phyloP scores from a whole-genome alignment of 2,797 vertebrate genomes.

The Tenualosa ilisha region DNA sequence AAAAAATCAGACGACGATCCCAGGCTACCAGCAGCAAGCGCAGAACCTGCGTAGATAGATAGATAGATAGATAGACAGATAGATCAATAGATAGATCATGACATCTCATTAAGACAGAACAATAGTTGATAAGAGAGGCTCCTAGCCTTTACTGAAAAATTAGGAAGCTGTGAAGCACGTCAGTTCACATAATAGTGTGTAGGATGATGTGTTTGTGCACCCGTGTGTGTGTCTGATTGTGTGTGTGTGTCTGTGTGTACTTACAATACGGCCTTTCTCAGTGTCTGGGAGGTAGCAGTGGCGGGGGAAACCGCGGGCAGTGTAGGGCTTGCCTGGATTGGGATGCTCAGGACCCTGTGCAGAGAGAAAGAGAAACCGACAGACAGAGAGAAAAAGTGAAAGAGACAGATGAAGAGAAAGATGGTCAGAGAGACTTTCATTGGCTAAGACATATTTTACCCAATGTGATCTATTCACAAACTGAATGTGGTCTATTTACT shows the following conservation, averaged over 20 bases:
- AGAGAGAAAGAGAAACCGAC: not conserved
- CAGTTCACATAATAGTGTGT: not conserved
- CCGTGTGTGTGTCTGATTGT: not conserved
- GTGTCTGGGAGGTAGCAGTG: slow-evolving; percentile 96
- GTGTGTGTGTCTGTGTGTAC: slow-evolving; percentile 1
- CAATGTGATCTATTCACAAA: too few species aligned
- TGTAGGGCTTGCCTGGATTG: slow-evolving; percentile 92
- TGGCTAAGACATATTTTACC: not conserved
- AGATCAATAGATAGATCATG: not conserved
- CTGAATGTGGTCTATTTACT: too few species aligned
- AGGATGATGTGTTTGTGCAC: not conserved
- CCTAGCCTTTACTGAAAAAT: not conserved
- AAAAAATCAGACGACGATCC: slow-evolving; percentile 93
- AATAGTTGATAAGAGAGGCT: too few species aligned
- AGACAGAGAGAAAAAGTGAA: not conserved
- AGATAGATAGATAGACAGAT: not conserved
- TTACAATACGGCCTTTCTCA: slow-evolving; percentile 91
- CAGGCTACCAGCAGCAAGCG: slow-evolving; percentile 90
- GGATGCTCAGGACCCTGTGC: slow-evolving; percentile 89
- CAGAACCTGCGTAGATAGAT: slow-evolving; percentile 76
- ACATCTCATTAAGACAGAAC: too few species aligned
- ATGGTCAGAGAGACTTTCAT: slow-evolving; percentile 15
- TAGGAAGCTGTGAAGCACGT: not conserved
- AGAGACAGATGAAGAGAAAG: slow-evolving; percentile 12
- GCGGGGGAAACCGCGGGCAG: slow-evolving; percentile 91